A percentile compares a stretch with the other conserved stretches of the same genome.
Conservation (phyloP, 2,797 vertebrate genomes). For the Crocidura indochinensis region DNA sequence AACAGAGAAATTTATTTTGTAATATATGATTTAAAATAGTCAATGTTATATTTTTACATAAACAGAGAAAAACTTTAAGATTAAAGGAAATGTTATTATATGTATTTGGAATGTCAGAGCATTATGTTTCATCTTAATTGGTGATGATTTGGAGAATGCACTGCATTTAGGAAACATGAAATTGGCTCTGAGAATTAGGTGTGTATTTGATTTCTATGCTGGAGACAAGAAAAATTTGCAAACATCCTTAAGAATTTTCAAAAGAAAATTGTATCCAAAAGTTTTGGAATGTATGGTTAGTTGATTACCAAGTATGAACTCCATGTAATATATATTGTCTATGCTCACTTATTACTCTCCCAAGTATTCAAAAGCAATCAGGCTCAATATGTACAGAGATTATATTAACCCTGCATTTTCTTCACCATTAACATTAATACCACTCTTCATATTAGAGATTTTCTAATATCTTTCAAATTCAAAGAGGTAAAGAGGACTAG, state of each 20-base stretch:
- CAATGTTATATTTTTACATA: not conserved
- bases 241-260: conserved; percentile 6
- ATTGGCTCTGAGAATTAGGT: not conserved
- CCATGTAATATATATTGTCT: conserved; percentile 59
- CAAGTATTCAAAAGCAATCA: conserved; percentile 83
- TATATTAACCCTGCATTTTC: conserved; percentile 66
- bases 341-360: conserved; percentile 80
- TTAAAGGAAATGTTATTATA: not conserved
- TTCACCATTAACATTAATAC: not conserved
- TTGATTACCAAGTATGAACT: conserved; percentile 16
- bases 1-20: not conserved
- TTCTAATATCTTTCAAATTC: conserved; percentile 41
- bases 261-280: not conserved
- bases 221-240: not conserved
- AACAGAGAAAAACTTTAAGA: conserved; percentile 8
- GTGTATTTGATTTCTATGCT: not conserved
- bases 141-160: conserved; percentile 47
- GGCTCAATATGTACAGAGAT: conserved; percentile 74
- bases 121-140: conserved; percentile 45
- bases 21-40: conserved; percentile 32
- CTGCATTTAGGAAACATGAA: not conserved
- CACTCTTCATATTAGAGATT: conserved; percentile 6
- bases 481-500: not conserved
- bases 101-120: not conserved
- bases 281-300: not conserved